A percentile compares a stretch with the other conserved stretches of the same genome.
phyloP scores from a whole-genome alignment of 2,113 vertebrate genomes.

The Stegastes partitus region DNA sequence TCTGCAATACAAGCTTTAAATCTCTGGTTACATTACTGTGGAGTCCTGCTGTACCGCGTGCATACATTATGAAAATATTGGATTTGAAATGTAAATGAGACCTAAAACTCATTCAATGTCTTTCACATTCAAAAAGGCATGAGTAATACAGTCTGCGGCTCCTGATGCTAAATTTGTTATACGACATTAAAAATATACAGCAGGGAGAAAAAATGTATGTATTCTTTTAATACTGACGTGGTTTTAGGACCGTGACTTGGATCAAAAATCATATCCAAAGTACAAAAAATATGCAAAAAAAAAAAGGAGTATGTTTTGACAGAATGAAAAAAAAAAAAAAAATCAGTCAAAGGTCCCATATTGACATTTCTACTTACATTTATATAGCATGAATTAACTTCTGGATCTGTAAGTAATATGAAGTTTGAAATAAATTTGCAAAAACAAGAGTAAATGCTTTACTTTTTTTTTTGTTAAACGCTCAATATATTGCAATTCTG shows the following conservation, averaged over 20 bases:
- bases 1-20: constrained; percentile 5
- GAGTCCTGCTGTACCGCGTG: constrained; percentile 7
- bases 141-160: not conserved
- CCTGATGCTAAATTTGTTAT: not conserved
- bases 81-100: constrained; percentile 56
- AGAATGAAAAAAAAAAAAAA: no score
- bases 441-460: no score
- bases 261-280: not conserved
- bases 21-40: not conserved
- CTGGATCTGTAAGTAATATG: no score
- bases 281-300: no score
- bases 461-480: no score
- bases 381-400: no score
- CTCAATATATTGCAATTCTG: constrained; percentile 1
- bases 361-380: no score
- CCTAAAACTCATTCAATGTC: constrained; percentile 20
- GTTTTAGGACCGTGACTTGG: not conserved
- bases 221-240: not conserved
- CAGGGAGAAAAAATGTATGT: not conserved
- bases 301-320: no score
- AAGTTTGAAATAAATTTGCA: no score
- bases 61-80: constrained; percentile 20
- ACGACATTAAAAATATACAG: not conserved
- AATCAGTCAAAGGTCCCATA: no score
- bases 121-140: constrained; percentile 11